Evolutionary conservation across 2,888 invertebrate species (phyloP), one percentile per base, ranked within the genome.

Genomic region (Patella caerulea): DNA sequence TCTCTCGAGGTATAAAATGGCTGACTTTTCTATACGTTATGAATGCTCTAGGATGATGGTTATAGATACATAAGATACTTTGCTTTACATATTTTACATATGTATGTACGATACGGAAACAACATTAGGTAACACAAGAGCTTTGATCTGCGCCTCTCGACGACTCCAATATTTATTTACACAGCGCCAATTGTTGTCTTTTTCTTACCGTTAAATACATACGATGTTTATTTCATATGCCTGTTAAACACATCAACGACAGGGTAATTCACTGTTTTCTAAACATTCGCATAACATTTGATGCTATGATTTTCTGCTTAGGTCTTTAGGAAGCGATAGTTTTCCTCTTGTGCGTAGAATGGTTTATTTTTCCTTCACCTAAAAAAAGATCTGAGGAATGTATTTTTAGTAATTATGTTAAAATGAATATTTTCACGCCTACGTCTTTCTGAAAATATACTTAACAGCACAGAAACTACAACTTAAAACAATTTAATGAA

Each of bases 241-340:
- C 65, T 65, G 65, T 24, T 24, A 65, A 65, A 65, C 65, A 11
- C 19, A 65, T 65, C 65, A 19, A 65, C 12, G 11, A 24, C 19
- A 65, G 19, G 11, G 24, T 65, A 24, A 65, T 65, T 24, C 24
- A 19, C 12, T 15, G 19, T 65, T 65, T 24, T 65, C 65, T 24
- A 65, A 65, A 65, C 65, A 65, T 65, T 65, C 65, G 24, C 65
- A 65, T 65, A 65, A 65, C 65, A 65, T 65, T 65, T 65, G 65
- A 65, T 65, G 65, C 65, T 65, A 65, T 65, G 65, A 65, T 15
- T 65, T 65, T 65, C 65, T 65, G 65, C 65, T 65, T 24, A 65
- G 24, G 65, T 65, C 65, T 65, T 65, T 65, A 65, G 24, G 65
- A 9, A 12, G 65, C 9, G 45, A 45, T 45, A 65, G n/a, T 65